Evolutionary conservation across 2,888 invertebrate species (phyloP).

Genomic region (Nomada fabriciana): DNA sequence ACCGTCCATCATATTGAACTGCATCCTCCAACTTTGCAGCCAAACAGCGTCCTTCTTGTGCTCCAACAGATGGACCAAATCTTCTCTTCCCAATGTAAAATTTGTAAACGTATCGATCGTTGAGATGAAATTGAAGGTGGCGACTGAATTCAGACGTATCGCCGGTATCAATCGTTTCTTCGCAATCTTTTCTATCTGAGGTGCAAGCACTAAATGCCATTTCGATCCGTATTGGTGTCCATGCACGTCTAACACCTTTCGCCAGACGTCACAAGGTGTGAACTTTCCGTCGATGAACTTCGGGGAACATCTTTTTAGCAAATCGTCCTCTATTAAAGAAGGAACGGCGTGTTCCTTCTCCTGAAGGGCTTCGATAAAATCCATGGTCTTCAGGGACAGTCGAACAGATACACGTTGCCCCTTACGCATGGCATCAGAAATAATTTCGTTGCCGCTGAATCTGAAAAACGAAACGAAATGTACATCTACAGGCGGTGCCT

Average conservation of each 20-base stretch:
- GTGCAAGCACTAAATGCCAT: slow-evolving; percentile 66
- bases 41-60: slow-evolving; percentile 43
- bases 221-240: slow-evolving; percentile 67
- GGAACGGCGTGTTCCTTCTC: slow-evolving; percentile 25
- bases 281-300: slow-evolving; percentile 69
- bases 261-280: slow-evolving; percentile 57
- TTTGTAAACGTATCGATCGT: slow-evolving; percentile 56
- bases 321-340: slow-evolving; percentile 37
- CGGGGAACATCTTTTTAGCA: slow-evolving; percentile 48
- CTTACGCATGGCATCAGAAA: neutral
- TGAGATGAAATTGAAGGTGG: slow-evolving; percentile 54
- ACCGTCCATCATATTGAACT: slow-evolving; percentile 54
- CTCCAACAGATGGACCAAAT: slow-evolving; percentile 58
- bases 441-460: slow-evolving; percentile 2
- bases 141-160: slow-evolving; percentile 57
- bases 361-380: slow-evolving; percentile 42
- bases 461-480: neutral
- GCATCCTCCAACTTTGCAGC: slow-evolving; percentile 60
- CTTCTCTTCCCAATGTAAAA: slow-evolving; percentile 51
- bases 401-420: neutral
- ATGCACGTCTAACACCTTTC: slow-evolving; percentile 60
- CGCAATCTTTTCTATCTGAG: slow-evolving; percentile 65
- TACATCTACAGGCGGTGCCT: too few species aligned
- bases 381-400: neutral
- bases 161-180: slow-evolving; percentile 53